phyloP scores from a whole-genome alignment of 1,140 invertebrate genomes.

The Metaphire vulgaris region DNA sequence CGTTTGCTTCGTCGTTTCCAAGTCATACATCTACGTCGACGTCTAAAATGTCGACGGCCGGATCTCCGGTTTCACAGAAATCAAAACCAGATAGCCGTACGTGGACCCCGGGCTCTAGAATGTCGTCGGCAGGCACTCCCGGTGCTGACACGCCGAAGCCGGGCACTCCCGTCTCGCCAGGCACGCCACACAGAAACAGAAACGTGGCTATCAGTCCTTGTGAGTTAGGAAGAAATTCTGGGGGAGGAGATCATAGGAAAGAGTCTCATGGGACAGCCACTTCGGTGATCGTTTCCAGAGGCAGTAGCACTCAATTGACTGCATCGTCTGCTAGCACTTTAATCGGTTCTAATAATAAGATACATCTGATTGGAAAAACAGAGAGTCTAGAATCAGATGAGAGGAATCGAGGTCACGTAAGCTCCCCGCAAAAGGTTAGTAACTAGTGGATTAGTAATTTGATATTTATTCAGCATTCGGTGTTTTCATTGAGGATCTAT shows the following conservation, averaged over 20 bases:
- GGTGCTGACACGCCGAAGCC: neutral
- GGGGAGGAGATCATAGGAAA: neutral
- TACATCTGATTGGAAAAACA: neutral
- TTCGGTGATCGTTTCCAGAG: neutral
- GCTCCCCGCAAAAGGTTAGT: neutral
- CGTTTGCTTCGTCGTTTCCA: neutral
- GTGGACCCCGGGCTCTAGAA: neutral
- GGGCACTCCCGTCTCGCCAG: neutral
- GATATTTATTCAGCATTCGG: too few relatives aligned
- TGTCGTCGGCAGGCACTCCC: neutral
- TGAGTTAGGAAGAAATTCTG: neutral
- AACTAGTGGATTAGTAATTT: too few relatives aligned
- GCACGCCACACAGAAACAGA: neutral
- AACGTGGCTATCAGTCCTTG: constrained; percentile 4
- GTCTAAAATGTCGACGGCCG: constrained; percentile 1
- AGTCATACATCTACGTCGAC: neutral
- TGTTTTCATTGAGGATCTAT: too few relatives aligned
- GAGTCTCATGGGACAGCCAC: neutral
- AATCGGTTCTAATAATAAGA: neutral
- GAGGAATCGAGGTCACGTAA: neutral
- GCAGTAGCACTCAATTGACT: too few relatives aligned
- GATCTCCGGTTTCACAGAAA: neutral
- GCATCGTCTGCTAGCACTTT: constrained; percentile 11
- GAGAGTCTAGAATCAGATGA: constrained; percentile 4
- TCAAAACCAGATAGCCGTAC: neutral